Base-by-base conservation (phyloP, 1,140 invertebrate genomes). In the Zaprionus camerounensis region DNA sequence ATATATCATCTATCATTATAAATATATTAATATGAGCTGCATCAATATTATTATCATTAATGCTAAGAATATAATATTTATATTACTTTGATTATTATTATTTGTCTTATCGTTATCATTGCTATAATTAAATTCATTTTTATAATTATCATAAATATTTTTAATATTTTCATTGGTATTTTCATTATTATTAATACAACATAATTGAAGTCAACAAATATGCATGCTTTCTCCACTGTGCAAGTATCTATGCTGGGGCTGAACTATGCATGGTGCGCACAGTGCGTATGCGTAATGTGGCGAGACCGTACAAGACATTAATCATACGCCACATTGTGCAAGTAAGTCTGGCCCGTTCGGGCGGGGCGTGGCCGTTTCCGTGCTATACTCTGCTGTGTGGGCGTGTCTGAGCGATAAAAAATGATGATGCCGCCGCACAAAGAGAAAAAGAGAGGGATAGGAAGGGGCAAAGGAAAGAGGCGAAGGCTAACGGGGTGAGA, bases 321-420 rank as follows among this genome's bases (percentile, higher is more conserved):
- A 88, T 87, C 83, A 87, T 87, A 78, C 83, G 83, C 73, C 83
- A 78, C 84, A 75, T 87, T 87, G 83, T 80, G 73, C 83, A 78
- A 71, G 65, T 64, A 67, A 73, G 63, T 61, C 41, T 28, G 17
- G 38, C 46, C 56, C 46, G 49, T 46, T 51, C 24, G 13, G n/a
- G n/a, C 41, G n/a, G 41, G 41, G 41, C 41, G 41, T 17, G 41
- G n/a, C 41, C 5, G 36, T 15, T 15, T 4, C 13, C 13, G n/a
- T 46, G 41, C 36, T 13, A 15, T 46, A 7, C 41, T 46, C n/a
- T 46, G 9, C 61, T 49, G 24, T 20, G n/a, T 69, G 79, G 62
- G 80, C 67, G 76, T 86, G 80, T 44, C 73, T 72, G 58, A 83
- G 83, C 67, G 67, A 82, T 87, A 87, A 82, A 87, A 87, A 87